A percentile compares a stretch with the other conserved stretches of the same genome.
These are phyloP conservation scores for Lamprotornis superbus DNA, from an alignment of 2,113 vertebrate genomes.

Conservation along the genomic window DNA sequence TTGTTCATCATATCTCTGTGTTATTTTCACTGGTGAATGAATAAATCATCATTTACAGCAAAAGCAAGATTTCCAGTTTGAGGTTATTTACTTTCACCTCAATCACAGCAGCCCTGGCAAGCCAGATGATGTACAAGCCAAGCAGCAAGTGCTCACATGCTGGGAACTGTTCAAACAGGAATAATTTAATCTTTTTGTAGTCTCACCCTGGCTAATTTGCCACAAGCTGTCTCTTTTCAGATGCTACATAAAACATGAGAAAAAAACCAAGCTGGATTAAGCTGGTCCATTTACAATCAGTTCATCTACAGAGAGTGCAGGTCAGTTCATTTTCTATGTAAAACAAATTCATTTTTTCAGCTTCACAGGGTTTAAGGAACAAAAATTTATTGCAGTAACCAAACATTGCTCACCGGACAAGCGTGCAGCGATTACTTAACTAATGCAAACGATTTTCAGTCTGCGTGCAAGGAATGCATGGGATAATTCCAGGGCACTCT, in stretches of 20 bases:
- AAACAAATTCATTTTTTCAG: not conserved
- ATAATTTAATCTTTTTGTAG: constrained; percentile 49
- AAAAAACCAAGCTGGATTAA: not conserved
- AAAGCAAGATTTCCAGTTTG: not conserved
- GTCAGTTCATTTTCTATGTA: not conserved
- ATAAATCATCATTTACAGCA: not conserved
- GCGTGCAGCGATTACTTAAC: constrained; percentile 7
- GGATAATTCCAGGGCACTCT: not conserved
- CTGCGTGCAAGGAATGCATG: constrained; percentile 20
- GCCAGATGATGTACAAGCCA: constrained; percentile 17
- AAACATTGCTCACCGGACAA: not conserved
- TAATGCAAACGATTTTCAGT: constrained; percentile 39
- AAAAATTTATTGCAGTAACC: not conserved
- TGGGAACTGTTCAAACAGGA: constrained; percentile 54
- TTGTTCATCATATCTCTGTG: not conserved
- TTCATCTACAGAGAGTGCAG: not conserved
- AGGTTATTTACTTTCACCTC: constrained; percentile 21
- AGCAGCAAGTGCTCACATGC: constrained; percentile 30
- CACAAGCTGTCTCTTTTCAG: constrained; percentile 48
- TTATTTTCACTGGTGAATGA: not conserved
- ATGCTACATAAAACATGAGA: not conserved
- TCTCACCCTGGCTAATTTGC: constrained; percentile 1
- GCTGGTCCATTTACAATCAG: not conserved
- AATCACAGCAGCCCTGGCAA: constrained; percentile 8
- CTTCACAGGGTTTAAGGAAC: not conserved